These are phyloP conservation scores for Motacilla alba DNA, from an alignment of 2,113 vertebrate genomes.

Conservation along the genomic window DNA sequence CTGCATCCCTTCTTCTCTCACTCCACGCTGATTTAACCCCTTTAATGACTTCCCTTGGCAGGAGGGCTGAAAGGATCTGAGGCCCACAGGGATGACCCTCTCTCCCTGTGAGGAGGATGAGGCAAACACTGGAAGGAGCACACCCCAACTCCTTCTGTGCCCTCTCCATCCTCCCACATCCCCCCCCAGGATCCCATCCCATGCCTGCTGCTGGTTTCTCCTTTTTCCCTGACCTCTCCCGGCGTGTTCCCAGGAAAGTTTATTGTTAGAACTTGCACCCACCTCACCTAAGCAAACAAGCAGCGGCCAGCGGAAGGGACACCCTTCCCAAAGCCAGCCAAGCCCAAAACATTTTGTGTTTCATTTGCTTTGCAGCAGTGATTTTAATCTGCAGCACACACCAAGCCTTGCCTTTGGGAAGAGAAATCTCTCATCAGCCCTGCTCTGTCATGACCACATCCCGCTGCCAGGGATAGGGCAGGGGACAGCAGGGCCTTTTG, in stretches of 20 bases:
- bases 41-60: background rate
- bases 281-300: background rate
- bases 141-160: accelerated
- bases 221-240: background rate
- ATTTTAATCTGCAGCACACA: background rate
- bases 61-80: background rate
- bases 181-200: background rate
- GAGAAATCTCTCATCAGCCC: background rate
- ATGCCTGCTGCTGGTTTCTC: background rate
- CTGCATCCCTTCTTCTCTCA: background rate
- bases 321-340: background rate
- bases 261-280: background rate
- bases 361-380: background rate
- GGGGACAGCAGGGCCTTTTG: background rate
- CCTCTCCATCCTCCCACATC: background rate
- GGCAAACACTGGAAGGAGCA: background rate
- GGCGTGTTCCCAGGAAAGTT: background rate
- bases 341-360: background rate
- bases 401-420: background rate
- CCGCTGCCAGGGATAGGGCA: background rate
- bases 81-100: background rate
- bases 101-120: background rate
- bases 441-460: background rate
- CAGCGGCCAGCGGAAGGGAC: background rate
- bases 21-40: background rate